A percentile compares a stretch with the other conserved stretches of the same genome.
Evolutionary conservation across 2,113 vertebrate genomes (phyloP).

Genomic region (Axis porcinus): DNA sequence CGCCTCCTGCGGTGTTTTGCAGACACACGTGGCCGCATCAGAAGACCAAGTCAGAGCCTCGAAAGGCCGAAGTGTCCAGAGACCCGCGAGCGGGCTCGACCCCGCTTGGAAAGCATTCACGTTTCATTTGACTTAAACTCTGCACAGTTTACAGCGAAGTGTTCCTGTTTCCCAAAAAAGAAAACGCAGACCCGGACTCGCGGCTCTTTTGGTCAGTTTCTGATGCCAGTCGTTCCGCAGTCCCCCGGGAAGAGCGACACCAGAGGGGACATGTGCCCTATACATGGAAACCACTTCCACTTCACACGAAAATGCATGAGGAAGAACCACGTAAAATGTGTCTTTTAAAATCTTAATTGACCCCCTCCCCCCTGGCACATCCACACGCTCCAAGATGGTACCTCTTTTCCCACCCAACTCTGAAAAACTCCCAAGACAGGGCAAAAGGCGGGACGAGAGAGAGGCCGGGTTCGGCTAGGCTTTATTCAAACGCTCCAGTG

Average conservation of each 20-base stretch:
- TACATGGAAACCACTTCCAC: not conserved
- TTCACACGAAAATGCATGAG: not conserved
- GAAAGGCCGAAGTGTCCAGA: fast-evolving
- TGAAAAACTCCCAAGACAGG: not conserved
- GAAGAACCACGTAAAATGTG: not conserved
- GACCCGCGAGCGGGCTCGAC: fast-evolving
- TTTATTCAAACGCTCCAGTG: not conserved
- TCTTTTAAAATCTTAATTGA: not conserved
- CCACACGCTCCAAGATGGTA: not conserved
- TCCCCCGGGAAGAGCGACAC: not conserved
- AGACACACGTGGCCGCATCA: fast-evolving
- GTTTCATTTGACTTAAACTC: not conserved
- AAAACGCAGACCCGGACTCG: not conserved
- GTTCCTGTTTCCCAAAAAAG: not conserved
- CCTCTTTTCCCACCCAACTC: not conserved
- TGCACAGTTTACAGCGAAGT: fast-evolving
- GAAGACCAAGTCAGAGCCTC: fast-evolving
- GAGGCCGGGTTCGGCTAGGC: fast-evolving
- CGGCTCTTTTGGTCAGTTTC: fast-evolving
- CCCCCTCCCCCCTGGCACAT: not conserved
- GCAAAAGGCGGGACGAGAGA: not conserved
- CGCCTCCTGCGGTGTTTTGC: fast-evolving
- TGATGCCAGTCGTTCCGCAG: fast-evolving
- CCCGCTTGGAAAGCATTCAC: not conserved
- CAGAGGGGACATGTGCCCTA: fast-evolving